phyloP scores from a whole-genome alignment of 2,888 invertebrate genomes.

The Protodeltote pygarga region DNA sequence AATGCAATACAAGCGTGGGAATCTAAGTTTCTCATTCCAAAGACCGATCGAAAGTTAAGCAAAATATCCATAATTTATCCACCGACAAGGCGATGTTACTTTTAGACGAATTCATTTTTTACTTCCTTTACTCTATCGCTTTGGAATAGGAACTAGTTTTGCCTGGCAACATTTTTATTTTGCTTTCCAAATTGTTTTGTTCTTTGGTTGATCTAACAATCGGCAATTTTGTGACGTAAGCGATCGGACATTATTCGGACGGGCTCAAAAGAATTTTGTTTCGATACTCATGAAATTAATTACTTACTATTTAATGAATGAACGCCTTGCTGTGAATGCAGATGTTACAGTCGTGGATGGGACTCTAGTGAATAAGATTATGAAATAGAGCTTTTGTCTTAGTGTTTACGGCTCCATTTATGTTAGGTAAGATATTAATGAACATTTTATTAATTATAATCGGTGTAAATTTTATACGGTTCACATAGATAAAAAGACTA shows the following conservation, averaged over 20 bases:
- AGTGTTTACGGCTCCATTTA: too few species aligned
- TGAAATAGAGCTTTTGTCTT: too few species aligned
- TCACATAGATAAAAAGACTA: too few species aligned
- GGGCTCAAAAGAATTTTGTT: conserved; percentile 37
- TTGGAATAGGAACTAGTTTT: conserved; percentile 15
- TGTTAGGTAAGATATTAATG: too few species aligned
- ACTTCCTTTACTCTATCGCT: conserved; percentile 24
- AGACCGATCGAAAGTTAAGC: conserved; percentile 48
- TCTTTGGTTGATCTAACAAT: conserved; percentile 44
- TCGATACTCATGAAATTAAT: conserved; percentile 45
- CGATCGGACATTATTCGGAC: conserved; percentile 42
- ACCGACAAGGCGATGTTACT: conserved; percentile 12
- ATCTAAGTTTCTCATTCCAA: conserved; percentile 46
- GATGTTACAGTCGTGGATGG: conserved; percentile 12
- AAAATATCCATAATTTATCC: conserved; percentile 58
- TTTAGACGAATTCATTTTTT: background rate
- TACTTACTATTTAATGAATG: conserved; percentile 43
- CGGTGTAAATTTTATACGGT: too few species aligned
- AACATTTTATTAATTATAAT: too few species aligned
- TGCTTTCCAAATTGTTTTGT: conserved; percentile 4
- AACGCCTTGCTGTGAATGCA: conserved; percentile 29
- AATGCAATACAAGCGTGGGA: conserved; percentile 50
- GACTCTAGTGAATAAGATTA: too few species aligned
- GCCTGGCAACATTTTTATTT: conserved; percentile 8
- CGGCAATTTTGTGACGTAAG: conserved; percentile 52